phyloP scores from a whole-genome alignment of 1,140 invertebrate species.

The Dendrolimus punctatus region DNA sequence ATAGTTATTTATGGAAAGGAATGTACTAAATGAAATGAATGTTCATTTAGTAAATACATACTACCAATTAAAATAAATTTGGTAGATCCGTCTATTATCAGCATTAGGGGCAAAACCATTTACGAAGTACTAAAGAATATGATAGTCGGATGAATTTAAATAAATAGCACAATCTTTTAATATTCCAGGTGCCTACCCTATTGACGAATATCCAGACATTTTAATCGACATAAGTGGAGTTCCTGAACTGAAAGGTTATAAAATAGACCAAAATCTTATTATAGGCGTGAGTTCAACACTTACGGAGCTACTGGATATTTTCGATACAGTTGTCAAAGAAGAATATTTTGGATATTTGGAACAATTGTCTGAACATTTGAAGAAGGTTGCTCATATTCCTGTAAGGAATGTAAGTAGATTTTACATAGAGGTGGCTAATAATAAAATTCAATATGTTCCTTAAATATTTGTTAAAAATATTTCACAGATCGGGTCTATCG shows the following conservation, averaged over 20 bases:
- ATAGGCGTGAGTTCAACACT: conserved; percentile 78
- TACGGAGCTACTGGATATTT: conserved; percentile 74
- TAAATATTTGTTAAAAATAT: background rate
- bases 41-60: too few species aligned
- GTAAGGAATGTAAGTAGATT: conserved; percentile 75
- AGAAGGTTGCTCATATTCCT: conserved; percentile 79
- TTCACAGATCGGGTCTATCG: conserved; percentile 78
- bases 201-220: conserved; percentile 73
- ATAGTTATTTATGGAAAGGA: too few species aligned
- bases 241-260: conserved; percentile 74
- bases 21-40: too few species aligned
- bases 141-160: too few species aligned
- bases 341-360: conserved; percentile 56
- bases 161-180: conserved; percentile 15
- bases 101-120: too few species aligned
- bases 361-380: conserved; percentile 69
- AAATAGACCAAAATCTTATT: conserved; percentile 67
- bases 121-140: too few species aligned
- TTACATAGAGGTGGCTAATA: too few species aligned
- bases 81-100: too few species aligned
- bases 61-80: too few species aligned
- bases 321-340: conserved; percentile 66
- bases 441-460: too few species aligned
- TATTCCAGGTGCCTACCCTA: conserved; percentile 78
- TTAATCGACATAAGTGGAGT: conserved; percentile 83